Evolutionary conservation across 2,888 invertebrate species (phyloP).

Genomic region (Cerceris ruficornis): DNA sequence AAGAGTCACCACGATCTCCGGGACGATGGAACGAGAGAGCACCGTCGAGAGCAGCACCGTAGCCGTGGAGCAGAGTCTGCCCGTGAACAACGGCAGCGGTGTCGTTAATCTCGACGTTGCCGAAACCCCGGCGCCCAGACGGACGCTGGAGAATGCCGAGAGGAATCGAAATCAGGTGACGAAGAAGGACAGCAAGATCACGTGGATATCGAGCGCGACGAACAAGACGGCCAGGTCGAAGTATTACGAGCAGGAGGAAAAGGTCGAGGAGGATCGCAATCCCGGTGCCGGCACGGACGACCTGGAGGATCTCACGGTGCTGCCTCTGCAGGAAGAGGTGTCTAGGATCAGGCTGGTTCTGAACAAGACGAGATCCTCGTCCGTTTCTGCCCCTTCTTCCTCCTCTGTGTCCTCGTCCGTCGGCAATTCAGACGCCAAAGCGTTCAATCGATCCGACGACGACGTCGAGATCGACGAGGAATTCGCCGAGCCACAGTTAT

Average conservation of each 20-base stretch:
- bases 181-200: constrained; percentile 72
- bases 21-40: constrained; percentile 31
- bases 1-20: constrained; percentile 32
- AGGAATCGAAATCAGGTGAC: constrained; percentile 30
- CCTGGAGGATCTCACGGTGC: constrained; percentile 58
- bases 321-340: constrained; percentile 72
- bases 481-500: constrained; percentile 66
- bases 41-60: constrained; percentile 26
- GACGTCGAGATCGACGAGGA: constrained; percentile 70
- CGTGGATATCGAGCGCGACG: constrained; percentile 68
- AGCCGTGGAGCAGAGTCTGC: constrained; percentile 18
- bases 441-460: constrained; percentile 70
- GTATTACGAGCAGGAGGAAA: constrained; percentile 61
- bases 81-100: constrained; percentile 21
- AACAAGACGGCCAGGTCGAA: constrained; percentile 63
- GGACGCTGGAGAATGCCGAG: constrained; percentile 32
- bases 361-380: constrained; percentile 66
- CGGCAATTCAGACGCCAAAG: constrained; percentile 54
- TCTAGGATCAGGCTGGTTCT: constrained; percentile 70
- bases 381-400: too few species aligned
- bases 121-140: constrained; percentile 18
- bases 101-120: constrained; percentile 15
- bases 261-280: constrained; percentile 37
- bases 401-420: constrained; percentile 39
- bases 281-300: constrained; percentile 47